Evolutionary conservation across 2,888 invertebrate species (phyloP).

Genomic region (Lamproptera curius): DNA sequence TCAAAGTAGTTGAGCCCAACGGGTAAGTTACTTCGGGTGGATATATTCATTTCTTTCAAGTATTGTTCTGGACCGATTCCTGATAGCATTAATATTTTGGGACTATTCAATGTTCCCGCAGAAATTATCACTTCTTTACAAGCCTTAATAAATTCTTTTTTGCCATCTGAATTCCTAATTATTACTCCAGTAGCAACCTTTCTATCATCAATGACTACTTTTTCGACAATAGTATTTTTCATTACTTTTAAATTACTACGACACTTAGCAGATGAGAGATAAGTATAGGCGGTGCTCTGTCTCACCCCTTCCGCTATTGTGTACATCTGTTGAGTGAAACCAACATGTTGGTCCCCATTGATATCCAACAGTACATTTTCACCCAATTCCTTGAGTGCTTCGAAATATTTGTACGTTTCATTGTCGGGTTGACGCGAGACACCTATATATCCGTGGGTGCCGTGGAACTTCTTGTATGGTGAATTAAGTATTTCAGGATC

Average conservation of each 20-base stretch:
- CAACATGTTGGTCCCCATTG: conserved; percentile 51
- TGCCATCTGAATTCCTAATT: too few species aligned
- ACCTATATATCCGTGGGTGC: conserved; percentile 27
- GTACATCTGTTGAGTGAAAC: conserved; percentile 54
- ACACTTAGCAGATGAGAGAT: conserved; percentile 19
- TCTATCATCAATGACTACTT: conserved; percentile 26
- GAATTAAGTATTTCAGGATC: conserved; percentile 25
- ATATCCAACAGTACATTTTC: conserved; percentile 38
- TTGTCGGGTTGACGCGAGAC: conserved; percentile 20
- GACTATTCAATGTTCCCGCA: conserved; percentile 49
- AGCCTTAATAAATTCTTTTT: conserved; percentile 23
- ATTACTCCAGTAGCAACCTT: too few species aligned
- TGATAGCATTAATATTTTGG: conserved; percentile 36
- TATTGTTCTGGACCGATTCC: conserved; percentile 43
- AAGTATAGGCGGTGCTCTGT: conserved; percentile 33
- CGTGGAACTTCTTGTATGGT: conserved; percentile 25
- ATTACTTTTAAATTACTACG: conserved; percentile 28
- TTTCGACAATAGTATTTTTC: conserved; percentile 29
- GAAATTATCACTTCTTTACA: conserved; percentile 46
- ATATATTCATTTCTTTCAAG: conserved; percentile 32
- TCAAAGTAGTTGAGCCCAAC: conserved; percentile 42
- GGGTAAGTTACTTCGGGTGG: conserved; percentile 35
- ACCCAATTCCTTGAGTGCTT: conserved; percentile 56
- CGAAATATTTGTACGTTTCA: conserved; percentile 29
- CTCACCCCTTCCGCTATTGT: conserved; percentile 56